These are phyloP conservation scores for Mastomys coucha DNA, from an alignment of 2,113 vertebrate species.

Conservation along the genomic window DNA sequence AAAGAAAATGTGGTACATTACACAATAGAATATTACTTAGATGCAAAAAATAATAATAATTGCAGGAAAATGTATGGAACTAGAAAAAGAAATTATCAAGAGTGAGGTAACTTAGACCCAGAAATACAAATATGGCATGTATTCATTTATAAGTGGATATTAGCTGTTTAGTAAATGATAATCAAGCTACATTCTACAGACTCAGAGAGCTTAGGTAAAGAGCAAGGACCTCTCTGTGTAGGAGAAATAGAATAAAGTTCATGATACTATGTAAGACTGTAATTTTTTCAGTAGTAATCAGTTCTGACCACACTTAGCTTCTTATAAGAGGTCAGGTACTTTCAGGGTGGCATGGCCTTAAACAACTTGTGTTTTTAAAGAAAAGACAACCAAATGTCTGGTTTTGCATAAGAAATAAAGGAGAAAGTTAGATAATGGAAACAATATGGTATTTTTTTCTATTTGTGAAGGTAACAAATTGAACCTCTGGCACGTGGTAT, in stretches of 20 bases:
- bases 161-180: neutral
- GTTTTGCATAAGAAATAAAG: constrained; percentile 33
- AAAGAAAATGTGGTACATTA: neutral
- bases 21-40: neutral
- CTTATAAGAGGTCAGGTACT: neutral
- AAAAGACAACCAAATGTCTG: neutral
- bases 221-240: neutral
- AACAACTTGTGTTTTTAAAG: neutral
- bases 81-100: neutral
- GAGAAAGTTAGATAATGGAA: constrained; percentile 16
- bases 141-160: neutral
- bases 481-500: neutral
- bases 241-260: neutral
- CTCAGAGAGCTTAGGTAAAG: neutral
- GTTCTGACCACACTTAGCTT: neutral
- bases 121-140: neutral
- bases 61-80: neutral
- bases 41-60: neutral
- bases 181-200: neutral
- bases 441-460: neutral
- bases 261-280: neutral
- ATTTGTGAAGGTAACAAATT: constrained; percentile 9
- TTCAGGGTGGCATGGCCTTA: neutral
- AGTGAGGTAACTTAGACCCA: neutral
- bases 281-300: neutral